Evolutionary conservation across 2,888 invertebrate genomes (phyloP).

Genomic region (Drosophila austrosaltans): DNA sequence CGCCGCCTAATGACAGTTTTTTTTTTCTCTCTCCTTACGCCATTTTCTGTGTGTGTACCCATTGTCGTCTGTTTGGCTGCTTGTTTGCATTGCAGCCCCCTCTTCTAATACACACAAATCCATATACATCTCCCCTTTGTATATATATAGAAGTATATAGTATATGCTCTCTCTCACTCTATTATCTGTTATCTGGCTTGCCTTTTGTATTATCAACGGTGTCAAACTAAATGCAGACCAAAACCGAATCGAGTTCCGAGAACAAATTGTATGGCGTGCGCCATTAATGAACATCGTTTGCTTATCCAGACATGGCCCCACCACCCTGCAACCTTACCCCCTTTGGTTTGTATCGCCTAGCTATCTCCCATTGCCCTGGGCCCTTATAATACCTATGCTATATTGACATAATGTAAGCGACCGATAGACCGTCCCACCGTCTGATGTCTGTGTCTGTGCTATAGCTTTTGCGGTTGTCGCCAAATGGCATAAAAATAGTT

Average conservation of each 20-base stretch:
- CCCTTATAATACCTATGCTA: constrained; percentile 50
- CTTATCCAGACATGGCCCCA: constrained; percentile 66
- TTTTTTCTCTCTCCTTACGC: constrained; percentile 23
- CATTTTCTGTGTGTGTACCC: constrained; percentile 47
- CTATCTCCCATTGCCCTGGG: not conserved
- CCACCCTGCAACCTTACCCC: not conserved
- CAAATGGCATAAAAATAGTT: constrained; percentile 73
- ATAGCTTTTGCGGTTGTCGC: constrained; percentile 59
- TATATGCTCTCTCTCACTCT: constrained; percentile 32
- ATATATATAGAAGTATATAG: constrained; percentile 10
- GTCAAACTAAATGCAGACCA: constrained; percentile 49
- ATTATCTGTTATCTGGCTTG: constrained; percentile 71
- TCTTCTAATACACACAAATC: constrained; percentile 20
- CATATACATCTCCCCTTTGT: not conserved
- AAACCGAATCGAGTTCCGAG: constrained; percentile 38
- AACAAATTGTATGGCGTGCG: constrained; percentile 64
- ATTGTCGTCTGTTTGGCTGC: constrained; percentile 40
- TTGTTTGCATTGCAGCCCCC: constrained; percentile 60
- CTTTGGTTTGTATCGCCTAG: not conserved
- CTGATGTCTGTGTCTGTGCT: constrained; percentile 34
- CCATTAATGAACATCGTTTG: constrained; percentile 75
- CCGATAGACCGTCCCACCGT: constrained; percentile 27
- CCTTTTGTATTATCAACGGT: constrained; percentile 50
- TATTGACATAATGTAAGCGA: constrained; percentile 75
- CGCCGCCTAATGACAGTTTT: constrained; percentile 67